Conservation (phyloP, 2,888 invertebrate species). For the Trypoxylon attenuatum region DNA sequence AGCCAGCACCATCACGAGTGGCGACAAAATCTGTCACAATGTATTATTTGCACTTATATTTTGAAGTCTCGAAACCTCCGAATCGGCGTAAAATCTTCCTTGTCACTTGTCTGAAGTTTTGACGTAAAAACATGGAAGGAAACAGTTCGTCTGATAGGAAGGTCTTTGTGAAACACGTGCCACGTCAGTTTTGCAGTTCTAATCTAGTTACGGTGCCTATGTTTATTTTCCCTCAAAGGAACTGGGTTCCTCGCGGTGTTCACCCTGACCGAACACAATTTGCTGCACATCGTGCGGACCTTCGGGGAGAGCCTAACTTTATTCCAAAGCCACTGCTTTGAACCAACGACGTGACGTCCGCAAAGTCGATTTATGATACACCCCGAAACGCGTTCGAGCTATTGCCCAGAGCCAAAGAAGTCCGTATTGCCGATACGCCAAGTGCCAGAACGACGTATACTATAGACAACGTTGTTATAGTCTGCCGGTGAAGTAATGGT, state of each 20-base stretch:
- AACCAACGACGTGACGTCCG: not conserved
- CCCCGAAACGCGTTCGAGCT: not conserved
- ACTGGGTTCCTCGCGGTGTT: not conserved
- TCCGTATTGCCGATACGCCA: conserved; percentile 13
- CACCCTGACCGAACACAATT: not conserved
- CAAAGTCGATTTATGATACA: not conserved
- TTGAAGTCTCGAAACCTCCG: no score
- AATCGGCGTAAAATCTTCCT: no score
- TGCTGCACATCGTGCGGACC: not conserved
- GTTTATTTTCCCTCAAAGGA: not conserved
- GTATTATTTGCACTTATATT: no score
- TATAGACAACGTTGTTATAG: conserved; percentile 13
- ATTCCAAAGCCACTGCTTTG: not conserved
- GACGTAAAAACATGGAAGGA: no score
- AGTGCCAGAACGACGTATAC: conserved; percentile 14
- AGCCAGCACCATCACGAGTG: no score
- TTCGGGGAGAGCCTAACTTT: not conserved
- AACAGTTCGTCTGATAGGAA: no score
- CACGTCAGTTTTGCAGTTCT: not conserved
- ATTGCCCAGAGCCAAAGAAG: not conserved
- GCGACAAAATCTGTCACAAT: no score
- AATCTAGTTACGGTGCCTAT: not conserved
- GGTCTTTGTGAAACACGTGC: no score
- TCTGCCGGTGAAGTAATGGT: conserved; percentile 26
- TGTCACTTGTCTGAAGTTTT: no score